Percentiles rank a stretch among this genome's conserved stretches.
phyloP scores from a whole-genome alignment of 2,797 vertebrate species.

The Atherinosoma microstoma region DNA sequence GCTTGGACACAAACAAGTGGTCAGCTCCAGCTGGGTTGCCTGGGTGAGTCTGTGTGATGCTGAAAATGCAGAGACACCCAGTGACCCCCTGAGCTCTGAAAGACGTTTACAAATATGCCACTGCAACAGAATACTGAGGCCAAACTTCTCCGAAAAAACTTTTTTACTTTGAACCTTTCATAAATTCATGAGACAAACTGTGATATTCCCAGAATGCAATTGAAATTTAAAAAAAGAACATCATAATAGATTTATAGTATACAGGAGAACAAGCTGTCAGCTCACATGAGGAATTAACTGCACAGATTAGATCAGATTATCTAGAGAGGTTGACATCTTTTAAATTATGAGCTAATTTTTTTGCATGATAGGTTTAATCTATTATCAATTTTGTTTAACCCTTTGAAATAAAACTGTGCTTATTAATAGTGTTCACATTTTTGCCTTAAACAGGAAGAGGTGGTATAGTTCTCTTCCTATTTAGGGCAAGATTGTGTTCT shows the following conservation, averaged over 20 bases:
- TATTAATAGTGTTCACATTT: neutral
- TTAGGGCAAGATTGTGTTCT: neutral
- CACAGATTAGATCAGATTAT: neutral
- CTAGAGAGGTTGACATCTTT: neutral
- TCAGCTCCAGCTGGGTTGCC: conserved; percentile 52
- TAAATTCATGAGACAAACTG: neutral
- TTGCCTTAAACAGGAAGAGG: too few relatives aligned
- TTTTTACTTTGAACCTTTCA: neutral
- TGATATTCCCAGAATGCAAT: neutral
- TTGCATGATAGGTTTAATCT: neutral
- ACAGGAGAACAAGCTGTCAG: neutral
- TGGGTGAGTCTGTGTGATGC: conserved; percentile 50
- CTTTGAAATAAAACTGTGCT: neutral
- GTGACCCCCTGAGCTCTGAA: conserved; percentile 43
- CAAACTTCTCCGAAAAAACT: too few relatives aligned
- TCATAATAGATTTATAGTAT: neutral
- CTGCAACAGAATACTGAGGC: too few relatives aligned
- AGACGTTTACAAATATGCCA: neutral
- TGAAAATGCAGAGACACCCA: conserved; percentile 64
- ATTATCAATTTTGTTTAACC: neutral
- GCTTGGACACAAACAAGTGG: conserved; percentile 40
- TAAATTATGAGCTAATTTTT: neutral
- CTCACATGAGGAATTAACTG: neutral
- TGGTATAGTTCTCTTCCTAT: too few relatives aligned
- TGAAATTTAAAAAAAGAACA: neutral